These are phyloP conservation scores for Leucoma salicis DNA, from an alignment of 2,888 invertebrate genomes.

Conservation along the genomic window DNA sequence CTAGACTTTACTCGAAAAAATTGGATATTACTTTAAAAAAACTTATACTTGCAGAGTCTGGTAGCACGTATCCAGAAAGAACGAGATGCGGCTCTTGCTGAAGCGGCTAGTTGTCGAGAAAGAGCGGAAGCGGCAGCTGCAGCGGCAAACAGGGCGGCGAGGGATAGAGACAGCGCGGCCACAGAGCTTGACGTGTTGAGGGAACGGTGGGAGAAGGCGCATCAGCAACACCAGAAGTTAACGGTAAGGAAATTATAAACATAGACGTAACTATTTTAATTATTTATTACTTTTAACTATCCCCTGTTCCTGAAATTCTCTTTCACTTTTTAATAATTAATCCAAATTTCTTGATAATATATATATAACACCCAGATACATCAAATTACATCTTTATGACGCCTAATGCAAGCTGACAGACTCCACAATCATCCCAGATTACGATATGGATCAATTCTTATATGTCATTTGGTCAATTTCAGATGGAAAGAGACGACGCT, in stretches of 20 bases:
- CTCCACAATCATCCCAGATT: no score
- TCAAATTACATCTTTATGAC: no score
- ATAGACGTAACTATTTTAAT: no score
- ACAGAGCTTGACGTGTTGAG: slow-evolving; percentile 93
- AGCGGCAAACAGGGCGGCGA: slow-evolving; percentile 90
- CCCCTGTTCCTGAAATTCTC: no score
- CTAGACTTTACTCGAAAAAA: no score
- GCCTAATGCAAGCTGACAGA: no score
- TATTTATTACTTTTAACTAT: no score
- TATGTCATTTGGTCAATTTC: slow-evolving; percentile 45
- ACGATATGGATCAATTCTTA: no score
- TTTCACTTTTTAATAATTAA: no score
- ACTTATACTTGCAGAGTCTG: slow-evolving; percentile 80
- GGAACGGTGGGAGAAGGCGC: slow-evolving; percentile 94
- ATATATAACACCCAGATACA: no score
- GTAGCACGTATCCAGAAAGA: slow-evolving; percentile 93
- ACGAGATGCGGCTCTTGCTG: slow-evolving; percentile 90
- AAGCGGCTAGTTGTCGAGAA: slow-evolving; percentile 91
- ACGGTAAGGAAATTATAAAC: slow-evolving; percentile 85
- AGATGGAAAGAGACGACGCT: slow-evolving; percentile 94
- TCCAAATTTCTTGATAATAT: no score
- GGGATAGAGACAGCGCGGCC: slow-evolving; percentile 92
- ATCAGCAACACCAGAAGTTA: slow-evolving; percentile 91
- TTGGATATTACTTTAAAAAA: no score
- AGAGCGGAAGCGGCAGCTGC: slow-evolving; percentile 91